phyloP scores from a whole-genome alignment of 2,888 invertebrate genomes.

The Eledona agricola region DNA sequence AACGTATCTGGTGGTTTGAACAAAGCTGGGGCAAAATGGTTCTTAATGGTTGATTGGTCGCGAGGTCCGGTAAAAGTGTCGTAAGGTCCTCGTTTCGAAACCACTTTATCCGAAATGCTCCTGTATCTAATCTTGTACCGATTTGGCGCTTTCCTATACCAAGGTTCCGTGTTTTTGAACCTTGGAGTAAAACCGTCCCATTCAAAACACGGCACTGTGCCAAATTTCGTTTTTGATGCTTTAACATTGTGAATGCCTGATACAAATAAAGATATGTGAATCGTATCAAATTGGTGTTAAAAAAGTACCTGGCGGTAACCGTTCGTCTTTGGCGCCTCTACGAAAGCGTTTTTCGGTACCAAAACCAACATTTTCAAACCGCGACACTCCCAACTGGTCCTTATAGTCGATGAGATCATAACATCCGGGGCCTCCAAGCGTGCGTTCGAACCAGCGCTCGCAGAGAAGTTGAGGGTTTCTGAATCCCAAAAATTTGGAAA shows the following conservation, averaged over 20 bases:
- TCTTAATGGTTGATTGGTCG: constrained; percentile 65
- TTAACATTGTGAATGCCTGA: constrained; percentile 23
- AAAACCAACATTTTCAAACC: constrained; percentile 16
- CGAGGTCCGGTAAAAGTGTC: constrained; percentile 64
- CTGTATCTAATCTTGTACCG: constrained; percentile 48
- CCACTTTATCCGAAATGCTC: constrained; percentile 43
- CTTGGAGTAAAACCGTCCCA: constrained; percentile 54
- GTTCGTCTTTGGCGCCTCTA: constrained; percentile 11
- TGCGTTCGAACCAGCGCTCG: constrained; percentile 8
- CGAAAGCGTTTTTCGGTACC: constrained; percentile 14
- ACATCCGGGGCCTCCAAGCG: constrained; percentile 26
- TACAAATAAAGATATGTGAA: constrained; percentile 4
- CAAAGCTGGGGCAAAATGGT: constrained; percentile 62
- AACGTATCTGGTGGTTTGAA: constrained; percentile 50
- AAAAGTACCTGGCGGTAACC: constrained; percentile 19
- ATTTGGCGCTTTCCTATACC: constrained; percentile 52
- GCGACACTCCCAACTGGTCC: neutral
- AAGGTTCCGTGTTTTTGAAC: constrained; percentile 48
- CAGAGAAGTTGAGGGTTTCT: constrained; percentile 12
- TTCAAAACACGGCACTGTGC: constrained; percentile 52
- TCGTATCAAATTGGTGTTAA: neutral
- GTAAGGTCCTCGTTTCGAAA: constrained; percentile 58
- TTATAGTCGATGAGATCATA: constrained; percentile 14
- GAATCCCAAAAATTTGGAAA: constrained; percentile 29
- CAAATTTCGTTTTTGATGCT: constrained; percentile 41